Evolutionary conservation across 2,888 invertebrate genomes (phyloP), one percentile per base, ranked within the genome.

Genomic region (Pogonocherus hispidulus): DNA sequence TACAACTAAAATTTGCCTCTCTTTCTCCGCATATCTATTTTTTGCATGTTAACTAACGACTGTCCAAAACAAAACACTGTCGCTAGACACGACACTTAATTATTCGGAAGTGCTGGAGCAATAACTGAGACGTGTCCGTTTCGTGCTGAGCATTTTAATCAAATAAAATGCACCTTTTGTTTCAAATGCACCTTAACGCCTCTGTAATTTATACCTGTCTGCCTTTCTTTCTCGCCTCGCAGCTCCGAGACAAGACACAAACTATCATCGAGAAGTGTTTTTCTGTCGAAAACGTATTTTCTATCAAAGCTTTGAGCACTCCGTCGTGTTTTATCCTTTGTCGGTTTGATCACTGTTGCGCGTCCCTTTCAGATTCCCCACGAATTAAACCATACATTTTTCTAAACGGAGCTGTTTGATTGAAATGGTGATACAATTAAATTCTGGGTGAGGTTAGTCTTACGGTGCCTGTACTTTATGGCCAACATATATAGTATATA

Each of bases 41-140:
- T n/a, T n/a, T n/a, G n/a, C n/a, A n/a, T n/a, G n/a, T n/a, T n/a
- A n/a, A n/a, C n/a, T n/a, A n/a, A n/a, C n/a, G n/a, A n/a, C n/a
- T n/a, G n/a, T n/a, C n/a, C n/a, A n/a, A n/a, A n/a, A 27, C 27
- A 27, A 27, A 27, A 27, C 8, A 27, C 27, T 27, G 27, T 8
- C 27, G 3, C 27, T 27, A 27, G 27, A 27, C 27, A 27, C 27
- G 76, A 73, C 76, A 69, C 74, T 76, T 76, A 76, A 76, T 76
- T 76, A 76, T 75, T 72, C 67, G 66, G 63, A 69, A 76, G 73
- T 71, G 69, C 70, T 70, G 69, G 65, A 73, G 71, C 73, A 72
- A 76, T 75, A 73, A 62, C 71, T 72, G 68, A 72, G 73, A 71
- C 73, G 72, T 41, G 41, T 66, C 64, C 72, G 71, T 72, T 67